phyloP scores from a whole-genome alignment of 2,797 vertebrate species.

The Calcarius lapponicus region DNA sequence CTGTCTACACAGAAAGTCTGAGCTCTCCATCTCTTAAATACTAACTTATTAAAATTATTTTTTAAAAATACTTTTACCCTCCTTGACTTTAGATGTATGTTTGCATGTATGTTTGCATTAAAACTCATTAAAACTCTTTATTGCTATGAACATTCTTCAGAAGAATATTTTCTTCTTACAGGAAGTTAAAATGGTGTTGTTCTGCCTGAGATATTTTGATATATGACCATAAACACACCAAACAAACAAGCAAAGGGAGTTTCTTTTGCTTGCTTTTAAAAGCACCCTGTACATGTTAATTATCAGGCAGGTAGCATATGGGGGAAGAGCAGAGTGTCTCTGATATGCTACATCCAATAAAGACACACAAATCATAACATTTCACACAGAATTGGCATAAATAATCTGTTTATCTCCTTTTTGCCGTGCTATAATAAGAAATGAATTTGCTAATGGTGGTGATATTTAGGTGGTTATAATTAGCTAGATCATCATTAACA shows the following conservation, averaged over 20 bases:
- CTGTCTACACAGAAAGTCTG: not conserved
- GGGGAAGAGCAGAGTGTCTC: not conserved
- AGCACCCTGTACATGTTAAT: not conserved
- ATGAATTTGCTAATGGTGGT: not conserved
- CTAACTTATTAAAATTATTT: not conserved
- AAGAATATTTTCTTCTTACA: not conserved
- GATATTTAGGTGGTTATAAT: slow-evolving; percentile 34
- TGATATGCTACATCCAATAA: not conserved
- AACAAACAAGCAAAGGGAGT: not conserved
- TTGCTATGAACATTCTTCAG: not conserved
- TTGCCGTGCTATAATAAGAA: slow-evolving; percentile 17
- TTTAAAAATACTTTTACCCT: not conserved
- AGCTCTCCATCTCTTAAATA: not conserved
- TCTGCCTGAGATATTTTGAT: not conserved
- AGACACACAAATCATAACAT: not conserved
- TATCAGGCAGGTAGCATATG: not conserved
- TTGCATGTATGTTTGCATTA: not conserved
- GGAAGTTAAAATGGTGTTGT: not conserved
- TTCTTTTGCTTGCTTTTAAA: slow-evolving; percentile 10
- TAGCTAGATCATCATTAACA: slow-evolving; percentile 40
- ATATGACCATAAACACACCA: not conserved
- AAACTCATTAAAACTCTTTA: not conserved
- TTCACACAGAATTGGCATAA: slow-evolving; percentile 5
- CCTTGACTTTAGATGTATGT: not conserved
- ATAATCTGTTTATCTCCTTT: slow-evolving; percentile 51